A percentile compares a stretch with the other conserved stretches of the same genome.
Evolutionary conservation across 2,888 invertebrate genomes (phyloP).

Genomic region (Stenodema calcarata): DNA sequence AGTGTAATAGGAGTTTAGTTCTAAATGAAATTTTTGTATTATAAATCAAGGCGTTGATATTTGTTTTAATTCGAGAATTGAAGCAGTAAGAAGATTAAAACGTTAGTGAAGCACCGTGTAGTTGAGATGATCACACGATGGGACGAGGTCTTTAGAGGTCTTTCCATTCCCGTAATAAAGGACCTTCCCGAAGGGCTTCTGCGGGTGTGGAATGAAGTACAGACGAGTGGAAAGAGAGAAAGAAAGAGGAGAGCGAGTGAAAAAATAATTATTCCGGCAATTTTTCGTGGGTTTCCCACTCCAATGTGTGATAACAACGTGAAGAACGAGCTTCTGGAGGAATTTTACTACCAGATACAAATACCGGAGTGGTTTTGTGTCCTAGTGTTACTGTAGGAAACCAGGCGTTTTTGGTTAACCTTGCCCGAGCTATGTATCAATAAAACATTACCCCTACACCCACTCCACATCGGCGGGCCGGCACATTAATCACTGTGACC

Average conservation of each 20-base stretch:
- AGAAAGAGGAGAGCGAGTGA: neutral
- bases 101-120: no score
- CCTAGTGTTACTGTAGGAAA: neutral
- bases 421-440: neutral
- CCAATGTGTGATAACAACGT: neutral
- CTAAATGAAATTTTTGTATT: no score
- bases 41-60: no score
- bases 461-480: neutral
- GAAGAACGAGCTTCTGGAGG: neutral
- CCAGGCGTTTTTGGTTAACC: neutral
- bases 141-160: no score
- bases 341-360: neutral
- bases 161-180: neutral
- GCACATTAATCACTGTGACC: constrained; percentile 21
- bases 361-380: neutral
- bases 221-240: neutral
- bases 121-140: no score
- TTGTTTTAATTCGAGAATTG: no score
- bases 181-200: neutral
- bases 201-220: neutral
- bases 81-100: no score
- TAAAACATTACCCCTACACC: constrained; percentile 3
- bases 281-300: neutral
- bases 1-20: no score
- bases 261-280: neutral